phyloP scores from a whole-genome alignment of 92 coral and sea anemone genomes.

The Phenganax stokvisi region DNA sequence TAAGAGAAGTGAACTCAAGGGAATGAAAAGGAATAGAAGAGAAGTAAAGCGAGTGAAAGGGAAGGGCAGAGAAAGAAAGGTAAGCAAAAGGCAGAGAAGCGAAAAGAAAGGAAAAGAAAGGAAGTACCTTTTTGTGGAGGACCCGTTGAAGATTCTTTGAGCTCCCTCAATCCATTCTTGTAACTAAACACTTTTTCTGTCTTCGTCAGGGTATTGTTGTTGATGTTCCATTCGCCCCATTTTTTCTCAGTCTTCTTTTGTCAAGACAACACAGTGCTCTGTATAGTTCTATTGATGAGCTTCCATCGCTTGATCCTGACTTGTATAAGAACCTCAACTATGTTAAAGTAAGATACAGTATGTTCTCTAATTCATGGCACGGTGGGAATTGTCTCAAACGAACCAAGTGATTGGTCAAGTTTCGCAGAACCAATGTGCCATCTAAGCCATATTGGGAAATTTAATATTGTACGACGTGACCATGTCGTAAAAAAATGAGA shows the following conservation, averaged over 20 bases:
- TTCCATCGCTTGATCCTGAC: slow-evolving; percentile 90
- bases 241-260: slow-evolving; percentile 83
- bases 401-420: no score
- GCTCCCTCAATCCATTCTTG: neutral
- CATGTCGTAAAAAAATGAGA: no score
- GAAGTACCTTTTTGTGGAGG: no score
- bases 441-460: no score
- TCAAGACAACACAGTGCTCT: slow-evolving; percentile 83
- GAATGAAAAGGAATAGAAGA: neutral
- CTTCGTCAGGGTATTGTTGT: slow-evolving; percentile 82
- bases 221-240: slow-evolving; percentile 88
- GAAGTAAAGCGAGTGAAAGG: neutral
- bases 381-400: neutral
- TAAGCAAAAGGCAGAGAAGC: no score
- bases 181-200: neutral
- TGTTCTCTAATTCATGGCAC: neutral
- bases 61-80: no score
- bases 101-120: no score
- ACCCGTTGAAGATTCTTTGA: no score
- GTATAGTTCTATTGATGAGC: slow-evolving; percentile 94
- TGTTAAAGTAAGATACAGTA: slow-evolving; percentile 57
- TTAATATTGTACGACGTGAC: no score
- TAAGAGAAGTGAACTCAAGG: neutral
- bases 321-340: slow-evolving; percentile 85
- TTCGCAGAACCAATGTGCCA: no score